These are phyloP conservation scores for Drosophila robusta DNA, from an alignment of 2,888 invertebrate species.

Conservation along the genomic window DNA sequence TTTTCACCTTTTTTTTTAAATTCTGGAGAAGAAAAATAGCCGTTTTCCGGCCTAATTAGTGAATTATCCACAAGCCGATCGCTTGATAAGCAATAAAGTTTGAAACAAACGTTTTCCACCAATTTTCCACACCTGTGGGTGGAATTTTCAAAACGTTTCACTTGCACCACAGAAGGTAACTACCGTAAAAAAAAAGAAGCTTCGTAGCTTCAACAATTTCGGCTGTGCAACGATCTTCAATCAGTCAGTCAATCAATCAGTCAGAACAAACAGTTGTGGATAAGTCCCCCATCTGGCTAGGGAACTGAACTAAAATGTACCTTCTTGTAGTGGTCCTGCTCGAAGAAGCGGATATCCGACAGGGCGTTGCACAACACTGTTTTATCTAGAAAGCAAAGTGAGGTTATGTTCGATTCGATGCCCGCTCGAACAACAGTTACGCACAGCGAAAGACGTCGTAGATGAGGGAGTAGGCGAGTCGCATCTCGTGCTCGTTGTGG, in stretches of 20 bases:
- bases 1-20: no score
- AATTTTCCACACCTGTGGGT: no score
- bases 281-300: background rate
- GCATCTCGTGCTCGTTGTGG: conserved; percentile 86
- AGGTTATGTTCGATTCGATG: background rate
- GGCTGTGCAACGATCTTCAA: background rate
- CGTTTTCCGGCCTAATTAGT: no score
- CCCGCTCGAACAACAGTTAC: conserved; percentile 59
- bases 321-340: conserved; percentile 76
- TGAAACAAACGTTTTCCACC: no score
- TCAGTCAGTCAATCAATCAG: conserved; percentile 1
- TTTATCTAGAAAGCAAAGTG: conserved; percentile 84
- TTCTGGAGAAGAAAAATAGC: no score
- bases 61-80: no score
- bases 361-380: conserved; percentile 86
- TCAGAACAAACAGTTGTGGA: background rate
- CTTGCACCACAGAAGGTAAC: no score
- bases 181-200: no score
- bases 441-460: conserved; percentile 87
- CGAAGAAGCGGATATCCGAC: conserved; percentile 85
- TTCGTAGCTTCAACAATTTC: background rate
- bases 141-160: no score
- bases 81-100: no score
- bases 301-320: conserved; percentile 36
- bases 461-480: conserved; percentile 86